phyloP scores from a whole-genome alignment of 2,888 invertebrate species.

The Bedellia somnulentella region DNA sequence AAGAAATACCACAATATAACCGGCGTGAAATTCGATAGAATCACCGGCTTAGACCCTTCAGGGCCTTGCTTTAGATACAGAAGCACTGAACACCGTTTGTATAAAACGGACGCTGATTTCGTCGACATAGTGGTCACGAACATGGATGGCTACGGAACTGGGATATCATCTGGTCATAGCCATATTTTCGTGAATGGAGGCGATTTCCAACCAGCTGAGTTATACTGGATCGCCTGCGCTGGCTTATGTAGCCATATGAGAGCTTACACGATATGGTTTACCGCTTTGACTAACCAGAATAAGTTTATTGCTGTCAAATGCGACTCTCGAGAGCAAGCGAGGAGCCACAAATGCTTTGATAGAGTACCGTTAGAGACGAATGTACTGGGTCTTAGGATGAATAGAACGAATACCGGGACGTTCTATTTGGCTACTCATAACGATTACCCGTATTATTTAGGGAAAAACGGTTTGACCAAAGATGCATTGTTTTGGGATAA shows the following conservation, averaged over 20 bases:
- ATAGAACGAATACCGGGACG: constrained; percentile 27
- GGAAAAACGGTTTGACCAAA: constrained; percentile 26
- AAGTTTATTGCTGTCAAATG: constrained; percentile 39
- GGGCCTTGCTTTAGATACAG: constrained; percentile 42
- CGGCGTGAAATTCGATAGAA: constrained; percentile 34
- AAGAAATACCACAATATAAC: constrained; percentile 33
- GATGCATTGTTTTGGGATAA: constrained; percentile 21
- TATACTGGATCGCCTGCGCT: constrained; percentile 31
- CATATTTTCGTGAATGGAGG: constrained; percentile 48
- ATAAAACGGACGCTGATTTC: constrained; percentile 36
- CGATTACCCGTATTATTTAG: constrained; percentile 35
- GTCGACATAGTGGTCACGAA: constrained; percentile 46
- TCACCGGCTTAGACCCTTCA: constrained; percentile 39
- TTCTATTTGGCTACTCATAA: constrained; percentile 37
- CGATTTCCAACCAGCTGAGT: constrained; percentile 41
- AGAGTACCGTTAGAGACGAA: constrained; percentile 25
- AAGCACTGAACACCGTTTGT: constrained; percentile 23
- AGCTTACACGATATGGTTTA: constrained; percentile 29
- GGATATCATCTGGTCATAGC: constrained; percentile 38
- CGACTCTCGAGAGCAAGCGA: constrained; percentile 32
- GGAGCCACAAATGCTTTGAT: constrained; percentile 30
- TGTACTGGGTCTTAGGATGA: constrained; percentile 25
- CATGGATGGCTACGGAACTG: constrained; percentile 51
- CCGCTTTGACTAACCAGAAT: constrained; percentile 28
- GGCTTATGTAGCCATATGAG: constrained; percentile 43